phyloP scores from a whole-genome alignment of 2,113 vertebrate genomes.

The Seriola rivoliana region DNA sequence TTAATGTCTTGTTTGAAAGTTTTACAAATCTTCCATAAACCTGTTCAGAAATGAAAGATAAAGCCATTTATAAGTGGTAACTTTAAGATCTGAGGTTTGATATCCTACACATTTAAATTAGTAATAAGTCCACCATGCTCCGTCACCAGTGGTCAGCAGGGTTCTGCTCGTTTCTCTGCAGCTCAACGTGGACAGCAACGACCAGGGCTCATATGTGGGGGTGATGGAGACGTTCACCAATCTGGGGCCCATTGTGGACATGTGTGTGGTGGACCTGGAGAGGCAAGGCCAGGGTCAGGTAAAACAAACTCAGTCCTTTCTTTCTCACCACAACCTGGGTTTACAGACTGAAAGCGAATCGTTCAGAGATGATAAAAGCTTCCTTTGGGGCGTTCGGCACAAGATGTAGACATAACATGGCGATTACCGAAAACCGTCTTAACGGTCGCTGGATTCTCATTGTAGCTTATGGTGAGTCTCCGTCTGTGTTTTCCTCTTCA shows the following conservation, averaged over 20 bases:
- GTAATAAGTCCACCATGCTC: background rate
- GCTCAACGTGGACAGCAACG: conserved; percentile 98
- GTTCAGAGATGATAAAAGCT: background rate
- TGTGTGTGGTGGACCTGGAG: conserved; percentile 99
- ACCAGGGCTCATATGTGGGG: conserved; percentile 96
- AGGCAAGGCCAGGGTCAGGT: conserved; percentile 98
- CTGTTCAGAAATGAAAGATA: too few relatives aligned
- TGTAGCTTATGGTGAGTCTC: conserved; percentile 11
- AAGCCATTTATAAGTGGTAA: too few relatives aligned
- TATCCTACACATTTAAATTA: background rate
- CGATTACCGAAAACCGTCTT: conserved; percentile 13
- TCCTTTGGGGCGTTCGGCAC: background rate
- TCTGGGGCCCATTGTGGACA: conserved; percentile 97
- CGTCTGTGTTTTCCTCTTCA: conserved; percentile 39
- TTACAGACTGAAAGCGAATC: background rate
- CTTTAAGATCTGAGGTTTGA: background rate
- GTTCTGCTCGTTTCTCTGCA: conserved; percentile 61
- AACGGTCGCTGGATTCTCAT: conserved; percentile 10
- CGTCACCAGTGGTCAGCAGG: background rate
- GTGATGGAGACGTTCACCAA: conserved; percentile 99
- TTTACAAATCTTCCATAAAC: too few relatives aligned
- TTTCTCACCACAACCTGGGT: too few relatives aligned
- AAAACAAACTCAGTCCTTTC: conserved; percentile 25
- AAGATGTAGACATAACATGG: background rate
- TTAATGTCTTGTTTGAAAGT: too few relatives aligned